Evolutionary conservation across 1,140 invertebrate species (phyloP), one percentile per base, ranked within the genome.

Genomic region (Samia ricini): DNA sequence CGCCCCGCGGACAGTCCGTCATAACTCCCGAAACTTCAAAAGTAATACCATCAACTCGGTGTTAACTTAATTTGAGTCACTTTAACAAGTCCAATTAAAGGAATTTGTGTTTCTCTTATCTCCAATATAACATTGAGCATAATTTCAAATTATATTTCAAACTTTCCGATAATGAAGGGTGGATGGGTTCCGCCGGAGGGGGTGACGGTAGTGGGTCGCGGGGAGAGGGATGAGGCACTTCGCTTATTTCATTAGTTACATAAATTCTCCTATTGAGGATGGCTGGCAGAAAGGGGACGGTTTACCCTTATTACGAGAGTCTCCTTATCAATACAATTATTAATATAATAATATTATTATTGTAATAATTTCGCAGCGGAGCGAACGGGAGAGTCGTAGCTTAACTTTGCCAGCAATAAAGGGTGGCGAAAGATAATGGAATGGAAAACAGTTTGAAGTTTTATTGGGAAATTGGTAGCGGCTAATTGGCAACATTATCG

Each of bases 301-400:
- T 88, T 88, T 89, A 89, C 87, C 87, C 87, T 89, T 89, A 89
- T 89, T 88, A 89, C 87, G 84, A 88, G 85, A 89, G 85, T 88
- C 87, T 88, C 87, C 87, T 89, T 88, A 89, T 89, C 87, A 89
- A 89, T 89, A 89, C 85, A 89, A 88, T 89, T 88, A 89, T 89
- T 89, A 89, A 89, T 89, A 88, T 88, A 88, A 88, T 89, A 89
- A 87, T 89, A 89, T 89, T 89, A 89, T 88, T 89, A 89, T 88
- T 89, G 85, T 88, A 88, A 89, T 89, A 89, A 89, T 89, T 89
- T 87, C 72, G 75, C 82, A 77, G 81, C 80, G 74, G 69, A 83
- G 83, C 79, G n/a, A n/a, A n/a, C 81, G 84, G 85, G 77, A 79
- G 84, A 84, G 76, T 79, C 79, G 85, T 81, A 83, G 85, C 87